A percentile compares a stretch with the other conserved stretches of the same genome.
Conservation (phyloP, 92 coral and sea anemone genomes). For the Ricordea florida region DNA sequence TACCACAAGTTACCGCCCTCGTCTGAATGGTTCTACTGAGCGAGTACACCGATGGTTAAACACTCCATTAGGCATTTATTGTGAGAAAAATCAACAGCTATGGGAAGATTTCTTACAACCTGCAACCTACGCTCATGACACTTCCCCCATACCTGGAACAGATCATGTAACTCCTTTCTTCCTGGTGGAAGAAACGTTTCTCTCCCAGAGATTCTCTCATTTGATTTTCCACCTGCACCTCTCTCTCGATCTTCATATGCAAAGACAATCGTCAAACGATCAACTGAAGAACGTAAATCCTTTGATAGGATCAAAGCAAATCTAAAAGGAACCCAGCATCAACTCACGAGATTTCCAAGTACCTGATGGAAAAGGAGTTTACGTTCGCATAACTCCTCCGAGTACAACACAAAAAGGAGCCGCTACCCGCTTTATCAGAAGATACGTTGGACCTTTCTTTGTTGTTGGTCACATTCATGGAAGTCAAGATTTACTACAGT, state of each 20-base stretch:
- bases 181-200: conserved; percentile 27
- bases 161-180: conserved; percentile 36
- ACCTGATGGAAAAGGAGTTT: conserved; percentile 28
- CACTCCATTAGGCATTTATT: conserved; percentile 50
- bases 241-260: conserved; percentile 15
- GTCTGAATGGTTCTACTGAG: conserved; percentile 55
- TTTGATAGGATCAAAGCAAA: conserved; percentile 35
- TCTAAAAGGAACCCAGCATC: conserved; percentile 29
- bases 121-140: conserved; percentile 38
- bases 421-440: conserved; percentile 35
- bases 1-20: conserved; percentile 40
- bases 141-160: conserved; percentile 49
- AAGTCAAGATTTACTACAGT: conserved; percentile 45
- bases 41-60: conserved; percentile 64
- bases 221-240: conserved; percentile 26
- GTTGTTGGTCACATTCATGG: conserved; percentile 33
- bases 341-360: conserved; percentile 24
- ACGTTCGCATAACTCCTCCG: conserved; percentile 12
- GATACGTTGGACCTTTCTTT: conserved; percentile 34
- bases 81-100: conserved; percentile 31
- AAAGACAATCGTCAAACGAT: conserved; percentile 4
- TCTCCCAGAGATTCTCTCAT: conserved; percentile 24
- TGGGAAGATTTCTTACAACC: conserved; percentile 69
- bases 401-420: conserved; percentile 8
- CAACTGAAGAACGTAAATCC: conserved; percentile 21